A percentile compares a stretch with the other conserved stretches of the same genome.
Evolutionary conservation across 2,797 vertebrate genomes (phyloP).

Genomic region (Melanotaenia boesemani): DNA sequence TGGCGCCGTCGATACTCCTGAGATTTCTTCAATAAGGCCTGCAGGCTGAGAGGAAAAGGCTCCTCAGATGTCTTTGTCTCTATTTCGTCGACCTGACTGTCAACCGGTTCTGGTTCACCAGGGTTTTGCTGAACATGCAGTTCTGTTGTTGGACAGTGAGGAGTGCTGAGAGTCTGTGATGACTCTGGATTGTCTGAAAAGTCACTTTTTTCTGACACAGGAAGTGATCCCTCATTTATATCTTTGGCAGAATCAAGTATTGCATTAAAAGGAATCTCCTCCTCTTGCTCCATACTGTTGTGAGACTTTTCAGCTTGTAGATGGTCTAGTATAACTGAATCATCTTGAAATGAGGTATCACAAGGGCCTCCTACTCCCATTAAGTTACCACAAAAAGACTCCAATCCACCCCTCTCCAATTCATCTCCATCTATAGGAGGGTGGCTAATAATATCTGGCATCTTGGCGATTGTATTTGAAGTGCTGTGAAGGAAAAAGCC

Average conservation of each 20-base stretch:
- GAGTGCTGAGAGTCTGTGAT: slow-evolving; percentile 10
- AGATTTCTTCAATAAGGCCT: slow-evolving; percentile 93
- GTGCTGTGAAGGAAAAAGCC: slow-evolving; percentile 63
- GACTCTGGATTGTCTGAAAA: slow-evolving; percentile 30
- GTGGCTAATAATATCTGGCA: slow-evolving; percentile 78
- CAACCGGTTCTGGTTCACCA: slow-evolving; percentile 29
- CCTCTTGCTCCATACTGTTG: slow-evolving; percentile 26
- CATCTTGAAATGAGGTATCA: slow-evolving; percentile 16
- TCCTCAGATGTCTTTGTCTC: slow-evolving; percentile 57
- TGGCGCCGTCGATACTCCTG: slow-evolving; percentile 88
- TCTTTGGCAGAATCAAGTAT: slow-evolving; percentile 15
- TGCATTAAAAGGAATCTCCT: neutral
- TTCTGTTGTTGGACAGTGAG: slow-evolving; percentile 24
- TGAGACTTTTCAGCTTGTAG: slow-evolving; percentile 10
- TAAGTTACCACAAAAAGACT: slow-evolving; percentile 38
- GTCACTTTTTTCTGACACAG: slow-evolving; percentile 25
- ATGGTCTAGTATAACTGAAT: slow-evolving; percentile 32
- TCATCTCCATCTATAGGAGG: slow-evolving; percentile 77
- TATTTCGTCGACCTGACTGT: slow-evolving; percentile 15
- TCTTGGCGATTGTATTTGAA: slow-evolving; percentile 58
- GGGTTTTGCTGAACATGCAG: slow-evolving; percentile 9
- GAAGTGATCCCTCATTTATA: slow-evolving; percentile 18
- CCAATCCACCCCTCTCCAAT: slow-evolving; percentile 66
- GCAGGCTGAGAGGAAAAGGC: slow-evolving; percentile 87
- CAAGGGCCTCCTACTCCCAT: slow-evolving; percentile 23